Evolutionary conservation across 2,888 invertebrate genomes (phyloP), one percentile per base, ranked within the genome.

Genomic region (Mythimna loreyi): DNA sequence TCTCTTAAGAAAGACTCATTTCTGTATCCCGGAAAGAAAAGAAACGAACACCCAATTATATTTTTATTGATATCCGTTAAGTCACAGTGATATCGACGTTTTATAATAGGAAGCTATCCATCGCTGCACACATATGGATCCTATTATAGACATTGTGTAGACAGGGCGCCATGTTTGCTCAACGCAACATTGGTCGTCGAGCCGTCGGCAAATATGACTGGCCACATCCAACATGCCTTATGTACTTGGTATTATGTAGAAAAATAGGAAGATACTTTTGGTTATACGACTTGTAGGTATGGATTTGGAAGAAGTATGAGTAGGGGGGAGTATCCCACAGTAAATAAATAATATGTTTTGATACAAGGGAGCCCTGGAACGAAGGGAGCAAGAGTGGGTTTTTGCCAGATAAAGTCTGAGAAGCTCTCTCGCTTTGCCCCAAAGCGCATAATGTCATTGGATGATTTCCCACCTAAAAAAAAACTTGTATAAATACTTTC

Each of bases 131-230:
- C 52, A 65, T 62, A 71, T 60, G 13, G 52, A 25, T 58, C 36
- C 19, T 43, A 50, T 3, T n/a, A 66, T 59, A 49, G 49, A 59
- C 30, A 28, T 59, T 74, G 61, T 74, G 71, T 78, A 58, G 75
- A 67, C 62, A 75, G 40, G 57, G 63, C 57, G 73, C 75, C 64
- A 61, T 83, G 73, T 86, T 86, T 83, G 81, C 80, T 63, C 64
- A 65, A 75, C 72, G 59, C 67, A 81, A 83, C 86, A 86, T 70
- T 73, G 80, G 73, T 78, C 72, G 68, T 85, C 59, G 70, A 87
- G 87, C 70, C 73, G 82, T 88, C 72, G 25, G 86, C 86, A 89
- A 89, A 89, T 83, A 88, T 69, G 73, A 52, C 61, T 66, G 47
- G 64, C 72, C 60, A 72, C 30, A 61, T 21, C 23, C 30, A 13